Conservation (phyloP, 2,797 vertebrate genomes). For the Scolopax rusticola region DNA sequence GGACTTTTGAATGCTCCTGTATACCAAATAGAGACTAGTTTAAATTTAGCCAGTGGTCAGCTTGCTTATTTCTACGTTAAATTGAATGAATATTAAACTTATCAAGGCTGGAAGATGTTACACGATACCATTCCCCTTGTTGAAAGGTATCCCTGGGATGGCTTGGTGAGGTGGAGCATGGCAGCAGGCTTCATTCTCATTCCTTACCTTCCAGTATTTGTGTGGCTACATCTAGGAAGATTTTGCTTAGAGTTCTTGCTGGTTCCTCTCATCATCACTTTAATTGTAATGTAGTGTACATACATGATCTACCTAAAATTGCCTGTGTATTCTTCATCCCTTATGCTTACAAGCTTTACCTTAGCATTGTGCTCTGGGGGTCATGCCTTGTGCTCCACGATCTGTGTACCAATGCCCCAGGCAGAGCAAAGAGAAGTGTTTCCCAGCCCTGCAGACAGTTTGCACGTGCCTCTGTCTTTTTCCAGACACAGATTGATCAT, state of each 20-base stretch:
- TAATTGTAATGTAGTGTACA: not conserved
- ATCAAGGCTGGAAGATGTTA: not conserved
- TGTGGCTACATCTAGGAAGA: not conserved
- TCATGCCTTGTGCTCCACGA: not conserved
- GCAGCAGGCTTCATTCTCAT: not conserved
- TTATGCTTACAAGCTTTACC: not conserved
- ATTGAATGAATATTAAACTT: not conserved
- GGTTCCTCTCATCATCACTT: not conserved
- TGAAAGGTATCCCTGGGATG: not conserved
- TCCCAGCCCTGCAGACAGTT: not conserved
- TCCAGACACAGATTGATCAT: not conserved
- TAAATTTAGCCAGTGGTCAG: not conserved
- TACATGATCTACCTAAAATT: not conserved
- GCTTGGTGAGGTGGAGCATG: not conserved
- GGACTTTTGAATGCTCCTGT: not conserved
- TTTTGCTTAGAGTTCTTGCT: not conserved
- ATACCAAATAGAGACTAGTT: not conserved
- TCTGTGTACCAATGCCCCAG: accelerated
- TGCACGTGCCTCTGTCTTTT: accelerated
- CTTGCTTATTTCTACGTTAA: not conserved
- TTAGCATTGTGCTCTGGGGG: not conserved
- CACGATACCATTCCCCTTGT: accelerated
- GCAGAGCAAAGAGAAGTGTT: not conserved
- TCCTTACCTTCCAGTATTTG: not conserved
- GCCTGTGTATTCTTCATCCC: not conserved